These are phyloP conservation scores for Seriola dumerili DNA, from an alignment of 2,113 vertebrate species.

Conservation along the genomic window DNA sequence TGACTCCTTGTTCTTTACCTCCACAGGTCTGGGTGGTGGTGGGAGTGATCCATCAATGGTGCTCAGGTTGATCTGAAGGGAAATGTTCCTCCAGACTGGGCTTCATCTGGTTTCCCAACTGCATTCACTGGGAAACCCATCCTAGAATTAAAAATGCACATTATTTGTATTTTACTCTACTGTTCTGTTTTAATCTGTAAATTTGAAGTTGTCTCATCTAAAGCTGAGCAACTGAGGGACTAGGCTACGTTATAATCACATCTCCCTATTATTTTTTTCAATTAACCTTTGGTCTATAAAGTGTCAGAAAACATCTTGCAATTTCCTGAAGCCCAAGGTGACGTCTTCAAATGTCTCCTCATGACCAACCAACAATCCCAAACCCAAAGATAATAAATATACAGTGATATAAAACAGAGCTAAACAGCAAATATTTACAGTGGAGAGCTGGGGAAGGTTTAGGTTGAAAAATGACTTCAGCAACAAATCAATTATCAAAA, in stretches of 20 bases:
- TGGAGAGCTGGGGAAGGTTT: too few species aligned
- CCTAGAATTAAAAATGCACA: conserved; percentile 8
- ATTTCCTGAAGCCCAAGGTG: neutral
- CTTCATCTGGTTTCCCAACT: conserved; percentile 21
- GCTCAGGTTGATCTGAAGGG: conserved; percentile 1
- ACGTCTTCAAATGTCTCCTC: neutral
- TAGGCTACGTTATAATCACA: too few species aligned
- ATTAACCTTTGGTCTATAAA: too few species aligned
- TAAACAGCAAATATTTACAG: neutral
- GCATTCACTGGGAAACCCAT: neutral
- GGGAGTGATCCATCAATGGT: neutral
- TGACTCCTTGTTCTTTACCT: conserved; percentile 22
- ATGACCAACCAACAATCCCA: neutral
- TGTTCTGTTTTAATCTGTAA: neutral
- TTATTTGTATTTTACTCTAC: neutral
- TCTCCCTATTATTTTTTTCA: neutral
- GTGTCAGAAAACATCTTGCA: neutral
- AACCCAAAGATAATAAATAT: neutral
- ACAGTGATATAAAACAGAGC: neutral
- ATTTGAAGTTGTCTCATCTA: neutral
- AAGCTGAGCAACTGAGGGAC: neutral
- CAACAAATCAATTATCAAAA: too few species aligned
- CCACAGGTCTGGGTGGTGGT: neutral
- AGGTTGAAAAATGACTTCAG: too few species aligned
- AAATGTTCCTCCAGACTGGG: neutral